Base-by-base conservation (phyloP, 2,888 invertebrate genomes). In the Mythimna lalbum region DNA sequence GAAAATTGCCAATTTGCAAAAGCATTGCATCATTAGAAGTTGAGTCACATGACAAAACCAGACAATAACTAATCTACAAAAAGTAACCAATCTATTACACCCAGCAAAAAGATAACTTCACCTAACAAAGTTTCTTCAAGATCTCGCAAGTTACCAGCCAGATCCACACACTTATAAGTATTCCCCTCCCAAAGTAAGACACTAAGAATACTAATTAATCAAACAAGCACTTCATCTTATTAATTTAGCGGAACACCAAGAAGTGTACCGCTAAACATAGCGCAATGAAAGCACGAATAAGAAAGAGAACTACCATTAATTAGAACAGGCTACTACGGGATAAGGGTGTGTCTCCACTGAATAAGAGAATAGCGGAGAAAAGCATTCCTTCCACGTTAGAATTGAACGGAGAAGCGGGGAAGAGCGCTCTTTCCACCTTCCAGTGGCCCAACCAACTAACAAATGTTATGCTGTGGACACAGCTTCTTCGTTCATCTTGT, bases 291-390 rank as follows among this genome's bases (percentile, higher is more conserved):
- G 68, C 60, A 27, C 21, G 59, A 66, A 67, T 60, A 78, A 62
- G 75, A 67, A 76, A 64, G 19, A 50, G 31, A 75, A 75, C 76
- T 66, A 68, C 69, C 55, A 78, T 82, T 82, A 78, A 81, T 82
- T 78, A 81, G 53, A 49, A 7, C 63, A 61, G 50, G 69, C 61
- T 71, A 68, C 64, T 75, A 19, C 14, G 47, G 47, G 33, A 39
- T 64, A 56, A 72, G 19, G 60, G 17, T 21, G 4, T 5, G 19
- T 4, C 6, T 19, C 17, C 17, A 43, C 43, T 43, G 43, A 17
- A 17, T 17, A 10, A 12, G 43, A 43, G 43, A 43, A 6, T 2
- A 19, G 17, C 17, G 17, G 5, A 6, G 43, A 19, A 43, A 2
- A 43, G 1, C 43, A 17, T 6, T 14, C 14, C 36, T 12, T 39